Conservation (phyloP, 2,888 invertebrate genomes). For the Metopia argyrocephala region DNA sequence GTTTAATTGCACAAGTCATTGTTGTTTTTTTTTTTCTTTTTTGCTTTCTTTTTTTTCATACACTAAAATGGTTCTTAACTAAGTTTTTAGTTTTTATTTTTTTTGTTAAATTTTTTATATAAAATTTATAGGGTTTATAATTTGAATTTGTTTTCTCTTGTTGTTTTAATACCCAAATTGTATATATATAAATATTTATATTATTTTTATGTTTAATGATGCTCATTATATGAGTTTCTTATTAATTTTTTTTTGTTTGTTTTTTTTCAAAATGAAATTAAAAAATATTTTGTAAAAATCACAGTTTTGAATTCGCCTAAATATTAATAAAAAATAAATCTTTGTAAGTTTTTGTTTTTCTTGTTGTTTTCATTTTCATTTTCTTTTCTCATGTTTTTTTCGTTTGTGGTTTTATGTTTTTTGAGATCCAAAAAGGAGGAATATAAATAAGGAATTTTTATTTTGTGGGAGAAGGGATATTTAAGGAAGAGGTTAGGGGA, state of each 20-base stretch:
- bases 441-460: conserved; percentile 19
- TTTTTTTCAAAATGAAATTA: conserved; percentile 61
- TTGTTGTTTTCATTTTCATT: conserved; percentile 44
- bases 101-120: conserved; percentile 13
- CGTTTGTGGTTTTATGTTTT: conserved; percentile 22
- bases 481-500: background rate
- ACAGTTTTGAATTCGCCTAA: conserved; percentile 74
- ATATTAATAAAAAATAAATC: conserved; percentile 65
- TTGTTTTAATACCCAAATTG: conserved; percentile 18
- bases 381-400: conserved; percentile 45
- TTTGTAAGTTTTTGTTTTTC: conserved; percentile 62
- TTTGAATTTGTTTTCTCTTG: background rate
- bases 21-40: background rate
- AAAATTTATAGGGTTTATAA: conserved; percentile 38
- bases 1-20: conserved; percentile 64
- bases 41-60: conserved; percentile 57
- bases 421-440: conserved; percentile 68
- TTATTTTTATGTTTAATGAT: conserved; percentile 31
- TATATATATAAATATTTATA: conserved; percentile 23
- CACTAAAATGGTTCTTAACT: conserved; percentile 59
- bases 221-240: conserved; percentile 42
- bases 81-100: conserved; percentile 20
- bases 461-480: background rate
- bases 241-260: conserved; percentile 32
- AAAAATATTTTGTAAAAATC: conserved; percentile 71